These are phyloP conservation scores for Pelosia muscerda DNA, from an alignment of 2,888 invertebrate genomes.

Conservation along the genomic window DNA sequence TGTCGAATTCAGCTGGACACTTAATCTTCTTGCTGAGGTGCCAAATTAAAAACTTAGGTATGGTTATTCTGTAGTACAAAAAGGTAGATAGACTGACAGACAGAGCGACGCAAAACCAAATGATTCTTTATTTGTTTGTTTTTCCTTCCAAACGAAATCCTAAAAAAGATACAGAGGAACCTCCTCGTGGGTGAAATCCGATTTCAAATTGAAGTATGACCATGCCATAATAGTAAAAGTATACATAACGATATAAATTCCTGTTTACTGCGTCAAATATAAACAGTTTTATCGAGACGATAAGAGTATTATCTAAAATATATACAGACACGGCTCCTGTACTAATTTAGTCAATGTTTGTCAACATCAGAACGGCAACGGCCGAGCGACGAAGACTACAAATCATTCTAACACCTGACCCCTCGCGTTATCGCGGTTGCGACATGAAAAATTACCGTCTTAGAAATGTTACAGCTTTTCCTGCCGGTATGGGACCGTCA, in stretches of 20 bases:
- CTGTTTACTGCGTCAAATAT: conserved; percentile 34
- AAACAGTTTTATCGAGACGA: conserved; percentile 48
- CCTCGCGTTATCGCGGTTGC: conserved; percentile 74
- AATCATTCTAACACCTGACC: conserved; percentile 86
- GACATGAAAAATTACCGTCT: conserved; percentile 83
- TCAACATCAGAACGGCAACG: conserved; percentile 62
- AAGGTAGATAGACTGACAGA: neutral
- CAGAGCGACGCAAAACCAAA: neutral
- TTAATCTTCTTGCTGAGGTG: too few species aligned
- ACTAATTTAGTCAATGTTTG: conserved; percentile 58
- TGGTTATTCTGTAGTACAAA: too few species aligned
- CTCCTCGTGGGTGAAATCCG: too few species aligned
- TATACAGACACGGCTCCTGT: conserved; percentile 46
- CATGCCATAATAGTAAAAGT: conserved; percentile 20
- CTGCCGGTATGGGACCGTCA: conserved; percentile 69
- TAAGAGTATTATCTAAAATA: conserved; percentile 48
- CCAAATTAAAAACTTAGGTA: too few species aligned
- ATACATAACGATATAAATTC: conserved; percentile 26
- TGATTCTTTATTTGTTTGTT: too few species aligned
- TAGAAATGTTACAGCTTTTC: conserved; percentile 73
- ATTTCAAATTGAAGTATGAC: too few species aligned
- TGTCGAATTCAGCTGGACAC: too few species aligned
- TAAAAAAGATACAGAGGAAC: conserved; percentile 15
- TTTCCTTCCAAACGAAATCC: conserved; percentile 7
- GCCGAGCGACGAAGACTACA: conserved; percentile 63